Base-by-base conservation (phyloP, 2,797 vertebrate species). In the Pyrocephalus nanus region DNA sequence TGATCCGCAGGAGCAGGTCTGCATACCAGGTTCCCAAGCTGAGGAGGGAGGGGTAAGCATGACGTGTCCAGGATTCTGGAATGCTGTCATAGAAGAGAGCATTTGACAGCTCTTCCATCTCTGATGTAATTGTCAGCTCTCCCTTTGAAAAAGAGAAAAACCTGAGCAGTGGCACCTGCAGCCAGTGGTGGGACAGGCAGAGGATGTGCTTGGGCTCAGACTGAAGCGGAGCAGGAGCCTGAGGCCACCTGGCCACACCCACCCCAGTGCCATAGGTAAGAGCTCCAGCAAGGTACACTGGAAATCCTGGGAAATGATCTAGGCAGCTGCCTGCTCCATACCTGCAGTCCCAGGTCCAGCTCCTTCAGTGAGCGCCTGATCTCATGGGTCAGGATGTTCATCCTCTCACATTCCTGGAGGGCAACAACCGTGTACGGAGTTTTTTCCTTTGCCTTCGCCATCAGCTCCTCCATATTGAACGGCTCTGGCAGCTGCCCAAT, bases 341-440 rank as follows among this genome's bases (percentile, higher is more conserved):
- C 98, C 97, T 98, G 98, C 14, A 98, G 95, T 9, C 98, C 97
- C 82, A 98, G 60, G 85, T 96, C 97, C 34, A 98, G 53, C 90
- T 98, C 98, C 75, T 96, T 98, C 30, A 98, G 86, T 0, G 98
- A 98, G 22, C 98, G 97, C 29, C 98, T 94, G 15, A 98, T 98
- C 47, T 98, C 98, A 0, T 75, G 81, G 87, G 96, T 98, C 12
- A 98, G 83, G 67, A 96, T 96, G 87, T 98, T 98, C 98, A 98
- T 98, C 17, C 98, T 93, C 54, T 98, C 98, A 6, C 98, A 98
- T 45, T 98, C 98, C 80, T 98, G 98, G 61, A 98, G 93, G 92
- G 98, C 98, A 0, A 98, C 98, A 1, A 98, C 97, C 9, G 97
- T 97, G 2, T 98, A 98, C 0, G 98, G 98, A 0, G 97, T 98